phyloP scores from a whole-genome alignment of 2,113 vertebrate species.

The Stegastes partitus region DNA sequence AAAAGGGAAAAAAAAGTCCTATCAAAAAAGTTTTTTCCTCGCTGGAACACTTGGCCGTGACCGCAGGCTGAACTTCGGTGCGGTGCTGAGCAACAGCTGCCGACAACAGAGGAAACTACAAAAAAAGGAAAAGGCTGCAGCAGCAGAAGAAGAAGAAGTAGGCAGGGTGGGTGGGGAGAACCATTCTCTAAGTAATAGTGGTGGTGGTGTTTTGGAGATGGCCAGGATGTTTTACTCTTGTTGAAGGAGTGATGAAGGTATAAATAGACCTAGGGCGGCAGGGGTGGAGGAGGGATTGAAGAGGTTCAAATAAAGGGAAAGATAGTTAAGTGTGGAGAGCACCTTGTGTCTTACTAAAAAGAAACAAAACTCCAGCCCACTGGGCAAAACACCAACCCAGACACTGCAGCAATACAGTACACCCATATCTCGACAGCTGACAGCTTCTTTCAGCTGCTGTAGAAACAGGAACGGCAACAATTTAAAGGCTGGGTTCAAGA shows the following conservation, averaged over 20 bases:
- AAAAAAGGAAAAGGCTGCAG: conserved; percentile 25
- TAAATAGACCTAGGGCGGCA: conserved; percentile 54
- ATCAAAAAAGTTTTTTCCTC: conserved; percentile 55
- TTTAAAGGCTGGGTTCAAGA: not conserved
- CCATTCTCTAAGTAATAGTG: conserved; percentile 40
- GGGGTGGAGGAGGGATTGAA: conserved; percentile 2
- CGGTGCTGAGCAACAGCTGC: conserved; percentile 78
- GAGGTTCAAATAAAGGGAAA: conserved; percentile 49
- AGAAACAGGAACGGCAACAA: not conserved
- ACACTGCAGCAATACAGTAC: not conserved
- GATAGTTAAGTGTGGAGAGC: conserved; percentile 40
- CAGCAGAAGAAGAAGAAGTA: conserved; percentile 35
- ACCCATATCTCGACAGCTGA: not conserved
- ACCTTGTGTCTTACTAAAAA: conserved; percentile 20
- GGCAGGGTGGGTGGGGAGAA: not conserved
- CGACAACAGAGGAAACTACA: conserved; percentile 60
- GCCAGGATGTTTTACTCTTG: conserved; percentile 49
- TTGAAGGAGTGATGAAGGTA: conserved; percentile 39
- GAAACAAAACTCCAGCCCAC: conserved; percentile 19
- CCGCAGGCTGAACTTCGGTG: conserved; percentile 74
- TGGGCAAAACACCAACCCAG: conserved; percentile 21
- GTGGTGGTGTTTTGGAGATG: conserved; percentile 47
- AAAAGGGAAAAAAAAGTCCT: conserved; percentile 10
- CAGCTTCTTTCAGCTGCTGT: not conserved
- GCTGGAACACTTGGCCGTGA: conserved; percentile 69